These are phyloP conservation scores for Eupithecia dodoneata DNA, from an alignment of 2,888 invertebrate species.

Conservation along the genomic window DNA sequence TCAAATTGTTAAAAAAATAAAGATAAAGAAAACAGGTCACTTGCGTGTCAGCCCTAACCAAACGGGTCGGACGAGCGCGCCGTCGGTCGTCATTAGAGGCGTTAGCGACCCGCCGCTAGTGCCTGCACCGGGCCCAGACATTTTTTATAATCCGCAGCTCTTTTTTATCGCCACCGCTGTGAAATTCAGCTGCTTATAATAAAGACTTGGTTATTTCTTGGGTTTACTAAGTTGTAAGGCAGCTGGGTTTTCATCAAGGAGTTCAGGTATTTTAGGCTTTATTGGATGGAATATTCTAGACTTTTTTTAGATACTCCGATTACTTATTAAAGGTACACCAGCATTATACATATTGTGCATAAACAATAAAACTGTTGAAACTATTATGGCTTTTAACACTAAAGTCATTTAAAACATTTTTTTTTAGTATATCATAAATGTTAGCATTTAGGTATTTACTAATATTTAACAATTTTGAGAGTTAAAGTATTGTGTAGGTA, in stretches of 20 bases:
- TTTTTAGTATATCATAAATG: too few relatives aligned
- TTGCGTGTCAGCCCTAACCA: slow-evolving; percentile 61
- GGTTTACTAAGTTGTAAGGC: background rate
- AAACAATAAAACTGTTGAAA: too few relatives aligned
- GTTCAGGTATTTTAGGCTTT: background rate
- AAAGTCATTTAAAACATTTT: too few relatives aligned
- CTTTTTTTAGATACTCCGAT: background rate
- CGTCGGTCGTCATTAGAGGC: slow-evolving; percentile 81
- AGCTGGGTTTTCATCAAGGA: slow-evolving; percentile 1
- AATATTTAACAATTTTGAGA: background rate
- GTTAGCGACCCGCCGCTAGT: slow-evolving; percentile 73
- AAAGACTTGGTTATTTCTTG: slow-evolving; percentile 24
- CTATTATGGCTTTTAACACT: too few relatives aligned
- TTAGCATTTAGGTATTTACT: too few relatives aligned
- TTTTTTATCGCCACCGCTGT: slow-evolving; percentile 53
- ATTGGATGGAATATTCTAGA: background rate
- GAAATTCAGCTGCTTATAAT: slow-evolving; percentile 32
- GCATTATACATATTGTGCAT: too few relatives aligned
- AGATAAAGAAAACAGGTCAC: background rate
- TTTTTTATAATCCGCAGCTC: slow-evolving; percentile 74
- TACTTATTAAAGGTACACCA: too few relatives aligned
- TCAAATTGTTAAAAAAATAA: background rate
- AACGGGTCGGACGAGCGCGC: slow-evolving; percentile 60
- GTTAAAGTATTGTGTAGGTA: background rate
- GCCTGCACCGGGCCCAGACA: slow-evolving; percentile 74